Base-by-base conservation (phyloP, 2,113 vertebrate genomes). In the Pangasianodon gigas region DNA sequence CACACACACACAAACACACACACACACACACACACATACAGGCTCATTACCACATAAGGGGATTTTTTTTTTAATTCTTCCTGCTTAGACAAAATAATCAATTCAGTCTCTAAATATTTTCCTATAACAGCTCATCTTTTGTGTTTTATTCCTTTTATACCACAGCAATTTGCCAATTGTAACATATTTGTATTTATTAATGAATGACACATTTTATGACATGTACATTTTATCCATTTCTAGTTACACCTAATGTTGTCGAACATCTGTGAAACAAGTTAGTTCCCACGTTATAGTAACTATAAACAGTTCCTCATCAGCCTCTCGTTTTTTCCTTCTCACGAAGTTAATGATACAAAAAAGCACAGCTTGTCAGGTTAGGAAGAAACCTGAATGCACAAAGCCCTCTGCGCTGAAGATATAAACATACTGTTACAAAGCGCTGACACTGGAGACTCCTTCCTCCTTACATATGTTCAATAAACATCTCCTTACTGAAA, bases 1-100 rank as follows among this genome's bases (percentile, higher is more conserved):
- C 58, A 65, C 77, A 90, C 81, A 85, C 48, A 41, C 85, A 89
- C 58, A 92, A 48, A 89, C 52, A 67, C 69, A 89, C 54, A 85
- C 54, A 60, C 82, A 90, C 71, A 81, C 48, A 41, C 81, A 89
- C 60, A 92, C 75, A 46, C 32, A 87, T 41, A 67, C 14, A 37
- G 2, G 6, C 18, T 6, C 58, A 24, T 19, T 62, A 62, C 58
- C 21, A 21, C 21, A 62, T 62, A 62, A 62, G 58, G 58, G 9
- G 26, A n/a, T 67, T n/a, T 67, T 13, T 19, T 14, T 21, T 9
- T 29, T n/a, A 7, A 60, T 56, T 56, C 54, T 56, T 56, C 54
- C 54, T 56, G 54, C 54, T 24, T 60, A 29, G 62, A 29, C 65
- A 69, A 60, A 60, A 24, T 0, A 60, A 4, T 69, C 67, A 37